These are phyloP conservation scores for Thamnophis sirtalis DNA, from an alignment of 2,113 vertebrate genomes.

Conservation along the genomic window DNA sequence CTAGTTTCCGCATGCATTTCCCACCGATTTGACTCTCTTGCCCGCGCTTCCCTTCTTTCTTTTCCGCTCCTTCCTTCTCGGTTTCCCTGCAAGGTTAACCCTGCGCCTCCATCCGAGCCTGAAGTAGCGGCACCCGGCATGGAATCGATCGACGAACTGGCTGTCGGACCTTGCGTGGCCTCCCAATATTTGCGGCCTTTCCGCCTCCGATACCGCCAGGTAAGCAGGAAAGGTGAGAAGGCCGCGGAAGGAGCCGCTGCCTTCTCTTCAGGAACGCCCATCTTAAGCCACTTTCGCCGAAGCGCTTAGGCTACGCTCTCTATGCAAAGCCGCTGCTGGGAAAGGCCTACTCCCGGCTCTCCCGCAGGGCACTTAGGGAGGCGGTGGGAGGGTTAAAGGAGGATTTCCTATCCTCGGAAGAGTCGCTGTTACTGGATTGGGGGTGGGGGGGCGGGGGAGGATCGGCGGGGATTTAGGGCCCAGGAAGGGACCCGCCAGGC, in stretches of 20 bases:
- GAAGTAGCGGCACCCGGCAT: constrained; percentile 7
- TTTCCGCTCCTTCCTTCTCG: neutral
- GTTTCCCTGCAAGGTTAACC: neutral
- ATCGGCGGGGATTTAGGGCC: neutral
- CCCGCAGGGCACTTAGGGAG: neutral
- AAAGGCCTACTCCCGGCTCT: neutral
- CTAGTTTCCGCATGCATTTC: neutral
- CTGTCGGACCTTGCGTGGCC: constrained; percentile 66
- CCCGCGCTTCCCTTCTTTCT: neutral
- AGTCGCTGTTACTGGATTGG: neutral
- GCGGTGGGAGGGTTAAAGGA: neutral
- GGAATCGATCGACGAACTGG: constrained; percentile 55
- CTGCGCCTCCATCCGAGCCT: neutral
- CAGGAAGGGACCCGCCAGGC: neutral
- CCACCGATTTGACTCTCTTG: neutral
- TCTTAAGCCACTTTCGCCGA: neutral
- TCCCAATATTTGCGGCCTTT: constrained; percentile 81
- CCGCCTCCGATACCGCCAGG: constrained; percentile 82
- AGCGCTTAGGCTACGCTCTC: too few relatives aligned
- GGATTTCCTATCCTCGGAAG: neutral
- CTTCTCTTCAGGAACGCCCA: neutral
- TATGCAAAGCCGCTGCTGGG: neutral
- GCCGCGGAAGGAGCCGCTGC: neutral
- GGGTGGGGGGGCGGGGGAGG: too few relatives aligned
- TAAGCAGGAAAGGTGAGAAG: constrained; percentile 48